Evolutionary conservation across 2,113 vertebrate genomes (phyloP).

Genomic region (Hyperoodon ampullatus): DNA sequence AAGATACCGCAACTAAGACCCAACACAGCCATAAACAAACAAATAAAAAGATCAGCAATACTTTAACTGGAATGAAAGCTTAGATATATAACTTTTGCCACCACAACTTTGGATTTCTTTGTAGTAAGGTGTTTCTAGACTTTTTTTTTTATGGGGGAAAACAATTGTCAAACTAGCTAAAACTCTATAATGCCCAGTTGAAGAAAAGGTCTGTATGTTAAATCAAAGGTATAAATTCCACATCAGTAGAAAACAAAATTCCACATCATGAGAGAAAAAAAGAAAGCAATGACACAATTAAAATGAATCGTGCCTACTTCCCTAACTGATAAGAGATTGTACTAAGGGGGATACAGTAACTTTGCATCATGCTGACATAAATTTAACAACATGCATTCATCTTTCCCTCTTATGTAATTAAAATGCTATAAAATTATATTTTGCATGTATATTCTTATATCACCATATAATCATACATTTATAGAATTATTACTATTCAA

Average conservation of each 20-base stretch:
- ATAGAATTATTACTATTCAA: background rate
- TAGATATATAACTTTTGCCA: background rate
- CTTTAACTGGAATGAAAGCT: background rate
- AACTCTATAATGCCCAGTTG: background rate
- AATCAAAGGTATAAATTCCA: background rate
- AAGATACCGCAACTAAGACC: no score
- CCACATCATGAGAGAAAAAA: background rate
- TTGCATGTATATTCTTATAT: background rate
- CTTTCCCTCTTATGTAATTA: background rate
- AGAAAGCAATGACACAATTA: background rate
- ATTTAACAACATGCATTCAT: background rate
- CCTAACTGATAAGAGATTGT: background rate
- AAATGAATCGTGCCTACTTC: background rate
- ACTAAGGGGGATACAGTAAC: background rate
- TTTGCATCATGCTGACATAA: background rate
- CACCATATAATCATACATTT: background rate
- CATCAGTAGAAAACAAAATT: background rate
- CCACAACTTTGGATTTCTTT: conserved; percentile 25
- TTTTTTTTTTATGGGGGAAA: background rate
- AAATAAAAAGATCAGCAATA: background rate
- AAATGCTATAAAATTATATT: background rate
- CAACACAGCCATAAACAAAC: no score
- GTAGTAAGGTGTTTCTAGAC: background rate
- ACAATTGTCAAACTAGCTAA: background rate
- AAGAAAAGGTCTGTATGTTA: background rate